These are phyloP conservation scores for Drosophila leontia DNA, from an alignment of 1,140 invertebrate species.

Conservation along the genomic window DNA sequence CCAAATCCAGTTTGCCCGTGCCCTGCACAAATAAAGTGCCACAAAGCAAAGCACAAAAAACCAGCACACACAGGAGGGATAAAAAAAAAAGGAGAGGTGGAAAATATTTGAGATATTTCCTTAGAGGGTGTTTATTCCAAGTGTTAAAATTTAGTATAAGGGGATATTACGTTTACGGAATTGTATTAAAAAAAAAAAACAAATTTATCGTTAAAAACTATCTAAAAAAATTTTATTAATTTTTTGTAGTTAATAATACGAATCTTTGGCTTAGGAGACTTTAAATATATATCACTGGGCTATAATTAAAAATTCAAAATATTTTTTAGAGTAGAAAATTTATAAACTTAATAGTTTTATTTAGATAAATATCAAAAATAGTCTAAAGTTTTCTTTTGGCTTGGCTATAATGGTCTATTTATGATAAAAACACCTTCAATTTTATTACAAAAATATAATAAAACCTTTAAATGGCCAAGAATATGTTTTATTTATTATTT, in stretches of 20 bases:
- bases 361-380: background rate
- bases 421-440: background rate
- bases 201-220: too few species aligned
- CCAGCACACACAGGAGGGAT: conserved; percentile 5
- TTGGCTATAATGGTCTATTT: too few species aligned
- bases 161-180: background rate
- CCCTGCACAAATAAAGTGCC: conserved; percentile 74
- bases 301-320: too few species aligned
- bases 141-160: background rate
- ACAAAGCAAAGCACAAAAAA: conserved; percentile 49
- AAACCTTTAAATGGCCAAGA: background rate
- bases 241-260: background rate
- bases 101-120: conserved; percentile 76
- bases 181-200: background rate
- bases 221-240: too few species aligned
- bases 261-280: background rate
- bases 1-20: conserved; percentile 77
- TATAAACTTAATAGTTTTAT: background rate
- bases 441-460: too few species aligned
- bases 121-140: conserved; percentile 35
- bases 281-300: background rate
- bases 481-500: background rate
- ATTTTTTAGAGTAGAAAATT: too few species aligned
- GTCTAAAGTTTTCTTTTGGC: too few species aligned
- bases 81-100: conserved; percentile 20